Evolutionary conservation across 1,140 invertebrate species (phyloP).

Genomic region (Oryzaephilus surinamensis): DNA sequence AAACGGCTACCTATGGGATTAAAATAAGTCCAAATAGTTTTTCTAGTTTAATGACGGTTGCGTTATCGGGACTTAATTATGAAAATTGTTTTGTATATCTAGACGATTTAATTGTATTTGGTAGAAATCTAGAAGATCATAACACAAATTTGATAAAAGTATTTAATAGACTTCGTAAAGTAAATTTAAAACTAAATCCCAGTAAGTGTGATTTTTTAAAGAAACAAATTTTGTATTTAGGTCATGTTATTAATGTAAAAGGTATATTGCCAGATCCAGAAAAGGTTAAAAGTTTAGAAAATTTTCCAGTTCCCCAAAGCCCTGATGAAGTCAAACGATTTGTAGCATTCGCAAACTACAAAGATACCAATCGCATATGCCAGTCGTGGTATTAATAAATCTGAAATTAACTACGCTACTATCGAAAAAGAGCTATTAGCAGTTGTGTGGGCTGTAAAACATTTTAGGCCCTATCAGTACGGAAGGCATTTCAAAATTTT

Average conservation of each 20-base stretch:
- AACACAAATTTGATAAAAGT: slow-evolving; percentile 4
- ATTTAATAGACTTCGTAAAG: slow-evolving; percentile 7
- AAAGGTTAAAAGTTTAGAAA: slow-evolving; percentile 20
- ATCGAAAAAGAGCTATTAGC: slow-evolving; percentile 35
- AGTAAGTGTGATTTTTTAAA: slow-evolving; percentile 25
- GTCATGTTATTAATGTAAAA: slow-evolving; percentile 17
- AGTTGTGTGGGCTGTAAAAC: slow-evolving; percentile 32
- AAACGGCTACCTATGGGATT: slow-evolving; percentile 28
- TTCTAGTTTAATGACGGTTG: slow-evolving; percentile 27
- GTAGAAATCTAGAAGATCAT: background rate
- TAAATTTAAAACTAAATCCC: slow-evolving; percentile 21
- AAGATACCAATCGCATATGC: too few species aligned
- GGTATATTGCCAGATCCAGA: slow-evolving; percentile 15
- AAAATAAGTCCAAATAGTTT: slow-evolving; percentile 27
- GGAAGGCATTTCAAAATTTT: slow-evolving; percentile 31
- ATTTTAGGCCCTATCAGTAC: slow-evolving; percentile 33
- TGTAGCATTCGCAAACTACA: slow-evolving; percentile 16
- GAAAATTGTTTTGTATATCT: slow-evolving; percentile 8
- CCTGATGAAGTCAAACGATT: slow-evolving; percentile 24
- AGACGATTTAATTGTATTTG: slow-evolving; percentile 30
- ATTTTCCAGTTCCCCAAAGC: slow-evolving; percentile 21
- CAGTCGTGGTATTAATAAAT: slow-evolving; percentile 20
- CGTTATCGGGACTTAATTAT: slow-evolving; percentile 20
- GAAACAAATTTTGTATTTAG: slow-evolving; percentile 23
- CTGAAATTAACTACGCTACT: slow-evolving; percentile 23